Conservation (phyloP, 2,797 vertebrate genomes). For the Acanthornis magna region DNA sequence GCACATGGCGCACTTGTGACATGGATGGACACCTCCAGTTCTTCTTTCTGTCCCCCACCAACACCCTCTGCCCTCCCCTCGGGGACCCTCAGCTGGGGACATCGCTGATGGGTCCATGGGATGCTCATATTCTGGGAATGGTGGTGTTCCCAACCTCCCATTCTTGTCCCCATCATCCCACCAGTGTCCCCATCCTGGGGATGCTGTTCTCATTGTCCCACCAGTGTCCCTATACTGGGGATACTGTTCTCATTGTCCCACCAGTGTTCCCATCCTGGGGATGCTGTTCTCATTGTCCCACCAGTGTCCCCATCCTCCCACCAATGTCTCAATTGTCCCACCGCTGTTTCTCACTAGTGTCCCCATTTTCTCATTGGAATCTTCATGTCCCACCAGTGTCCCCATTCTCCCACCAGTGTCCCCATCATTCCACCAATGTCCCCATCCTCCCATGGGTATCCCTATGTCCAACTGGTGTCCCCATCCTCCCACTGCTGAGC, state of each 20-base stretch:
- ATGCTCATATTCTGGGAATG: neutral
- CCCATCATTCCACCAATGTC: too few relatives aligned
- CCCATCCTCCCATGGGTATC: neutral
- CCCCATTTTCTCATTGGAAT: too few relatives aligned
- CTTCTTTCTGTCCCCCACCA: neutral
- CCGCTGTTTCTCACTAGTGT: too few relatives aligned
- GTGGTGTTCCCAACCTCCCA: neutral
- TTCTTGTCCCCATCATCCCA: rapidly evolving
- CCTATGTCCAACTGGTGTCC: neutral
- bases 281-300: too few relatives aligned
- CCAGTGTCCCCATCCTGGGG: neutral
- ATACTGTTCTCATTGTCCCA: neutral
- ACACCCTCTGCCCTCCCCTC: neutral
- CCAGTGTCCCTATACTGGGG: neutral
- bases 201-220: neutral
- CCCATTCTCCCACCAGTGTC: neutral
- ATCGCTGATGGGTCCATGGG: neutral
- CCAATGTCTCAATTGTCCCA: too few relatives aligned
- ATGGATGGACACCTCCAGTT: neutral
- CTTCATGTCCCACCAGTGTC: too few relatives aligned
- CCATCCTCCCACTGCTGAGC: neutral
- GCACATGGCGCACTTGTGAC: rapidly evolving
- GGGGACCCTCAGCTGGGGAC: neutral
- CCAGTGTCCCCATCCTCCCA: neutral
- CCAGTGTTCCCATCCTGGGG: too few relatives aligned